Evolutionary conservation across 2,113 vertebrate genomes (phyloP).

Genomic region (Cisticola juncidis): DNA sequence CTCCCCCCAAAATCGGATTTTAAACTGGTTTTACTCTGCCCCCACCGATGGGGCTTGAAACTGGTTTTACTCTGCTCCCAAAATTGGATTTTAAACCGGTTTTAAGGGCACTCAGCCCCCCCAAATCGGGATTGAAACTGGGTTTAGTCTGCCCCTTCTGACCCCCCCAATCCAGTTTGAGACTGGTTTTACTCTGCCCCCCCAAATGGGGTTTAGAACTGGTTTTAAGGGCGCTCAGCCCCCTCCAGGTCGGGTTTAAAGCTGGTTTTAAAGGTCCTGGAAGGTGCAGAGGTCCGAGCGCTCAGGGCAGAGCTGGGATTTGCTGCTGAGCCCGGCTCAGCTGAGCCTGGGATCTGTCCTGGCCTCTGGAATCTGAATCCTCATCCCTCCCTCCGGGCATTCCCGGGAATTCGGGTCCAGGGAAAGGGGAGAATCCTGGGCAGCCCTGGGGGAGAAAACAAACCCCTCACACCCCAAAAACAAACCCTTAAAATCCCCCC

Average conservation of each 20-base stretch:
- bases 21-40: neutral
- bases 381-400: neutral
- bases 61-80: neutral
- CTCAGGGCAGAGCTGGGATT: neutral
- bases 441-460: too few relatives aligned
- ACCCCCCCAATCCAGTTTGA: too few relatives aligned
- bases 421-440: neutral
- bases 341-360: too few relatives aligned
- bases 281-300: neutral
- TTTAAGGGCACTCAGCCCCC: neutral
- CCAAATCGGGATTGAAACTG: too few relatives aligned
- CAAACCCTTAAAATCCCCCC: too few relatives aligned
- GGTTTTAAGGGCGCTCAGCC: neutral
- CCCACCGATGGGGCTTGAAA: fast-evolving
- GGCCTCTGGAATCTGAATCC: neutral
- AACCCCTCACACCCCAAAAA: neutral
- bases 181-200: neutral
- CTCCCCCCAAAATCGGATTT: neutral
- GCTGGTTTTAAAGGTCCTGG: neutral
- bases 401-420: neutral
- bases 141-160: too few relatives aligned
- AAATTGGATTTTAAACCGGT: neutral
- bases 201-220: fast-evolving
- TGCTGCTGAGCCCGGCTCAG: neutral
- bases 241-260: neutral